phyloP scores from a whole-genome alignment of 2,797 vertebrate genomes.

The Myiothlypis chrysogaster region DNA sequence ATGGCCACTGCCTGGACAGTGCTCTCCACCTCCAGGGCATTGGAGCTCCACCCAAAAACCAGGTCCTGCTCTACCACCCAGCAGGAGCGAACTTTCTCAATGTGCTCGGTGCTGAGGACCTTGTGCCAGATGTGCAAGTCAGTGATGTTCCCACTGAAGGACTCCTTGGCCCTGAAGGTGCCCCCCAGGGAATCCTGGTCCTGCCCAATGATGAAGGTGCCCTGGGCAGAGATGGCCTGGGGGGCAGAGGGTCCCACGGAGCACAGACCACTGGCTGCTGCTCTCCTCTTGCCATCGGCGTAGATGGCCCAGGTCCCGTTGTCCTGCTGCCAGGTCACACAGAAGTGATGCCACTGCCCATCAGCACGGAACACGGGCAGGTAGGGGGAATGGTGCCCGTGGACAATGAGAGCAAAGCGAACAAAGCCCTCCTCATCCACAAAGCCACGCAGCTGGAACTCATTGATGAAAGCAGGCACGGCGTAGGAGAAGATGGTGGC shows the following conservation, averaged over 20 bases:
- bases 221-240: conserved; percentile 76
- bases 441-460: conserved; percentile 87
- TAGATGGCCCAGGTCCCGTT: conserved; percentile 82
- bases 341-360: conserved; percentile 86
- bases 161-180: conserved; percentile 82
- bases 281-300: conserved; percentile 78
- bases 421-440: conserved; percentile 73
- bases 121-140: conserved; percentile 83
- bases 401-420: conserved; percentile 83
- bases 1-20: conserved; percentile 62
- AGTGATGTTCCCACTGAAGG: conserved; percentile 90
- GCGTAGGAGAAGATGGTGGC: conserved; percentile 87
- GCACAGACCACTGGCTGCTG: conserved; percentile 69
- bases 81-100: conserved; percentile 76
- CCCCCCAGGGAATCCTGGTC: conserved; percentile 91
- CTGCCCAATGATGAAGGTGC: conserved; percentile 89
- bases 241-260: conserved; percentile 29
- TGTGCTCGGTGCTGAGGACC: conserved; percentile 70
- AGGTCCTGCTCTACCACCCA: conserved; percentile 29
- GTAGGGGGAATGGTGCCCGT: conserved; percentile 85
- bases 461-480: conserved; percentile 80
- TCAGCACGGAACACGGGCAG: conserved; percentile 80
- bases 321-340: conserved; percentile 80
- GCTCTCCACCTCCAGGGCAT: conserved; percentile 67
- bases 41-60: conserved; percentile 79